These are phyloP conservation scores for Callimorpha dominula DNA, from an alignment of 2,888 invertebrate genomes.

Conservation along the genomic window DNA sequence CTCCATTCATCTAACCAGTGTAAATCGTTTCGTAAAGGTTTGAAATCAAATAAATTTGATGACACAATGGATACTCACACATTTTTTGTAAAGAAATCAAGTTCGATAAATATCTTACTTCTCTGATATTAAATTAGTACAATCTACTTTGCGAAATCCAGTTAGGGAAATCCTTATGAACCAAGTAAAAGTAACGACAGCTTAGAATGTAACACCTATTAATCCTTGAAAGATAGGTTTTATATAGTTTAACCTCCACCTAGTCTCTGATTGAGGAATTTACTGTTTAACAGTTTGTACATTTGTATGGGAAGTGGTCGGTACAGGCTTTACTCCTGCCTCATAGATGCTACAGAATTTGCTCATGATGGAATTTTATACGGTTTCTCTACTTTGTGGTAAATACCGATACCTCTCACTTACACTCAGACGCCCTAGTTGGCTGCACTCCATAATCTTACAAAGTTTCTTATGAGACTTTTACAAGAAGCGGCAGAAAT, in stretches of 20 bases:
- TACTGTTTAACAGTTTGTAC: background rate
- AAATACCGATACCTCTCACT: constrained; percentile 36
- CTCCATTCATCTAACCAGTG: background rate
- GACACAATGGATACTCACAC: constrained; percentile 2
- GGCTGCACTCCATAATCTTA: constrained; percentile 48
- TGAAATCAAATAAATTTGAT: background rate
- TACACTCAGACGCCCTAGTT: constrained; percentile 60
- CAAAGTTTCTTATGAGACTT: too few species aligned
- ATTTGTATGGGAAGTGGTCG: background rate
- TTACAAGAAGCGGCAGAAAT: too few species aligned
- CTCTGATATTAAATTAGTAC: background rate
- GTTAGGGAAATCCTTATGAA: background rate
- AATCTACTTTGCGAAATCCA: background rate
- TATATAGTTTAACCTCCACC: background rate
- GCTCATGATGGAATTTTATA: constrained; percentile 7
- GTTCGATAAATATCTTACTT: background rate
- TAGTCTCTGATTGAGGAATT: background rate
- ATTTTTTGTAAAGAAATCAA: background rate
- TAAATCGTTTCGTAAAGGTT: background rate
- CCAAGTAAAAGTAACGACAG: background rate
- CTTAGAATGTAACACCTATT: background rate
- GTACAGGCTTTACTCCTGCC: background rate
- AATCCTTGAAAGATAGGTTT: background rate
- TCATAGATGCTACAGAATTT: background rate
- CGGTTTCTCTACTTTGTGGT: constrained; percentile 19